Evolutionary conservation across 2,888 invertebrate species (phyloP).

Genomic region (Tetranychus truncatus): DNA sequence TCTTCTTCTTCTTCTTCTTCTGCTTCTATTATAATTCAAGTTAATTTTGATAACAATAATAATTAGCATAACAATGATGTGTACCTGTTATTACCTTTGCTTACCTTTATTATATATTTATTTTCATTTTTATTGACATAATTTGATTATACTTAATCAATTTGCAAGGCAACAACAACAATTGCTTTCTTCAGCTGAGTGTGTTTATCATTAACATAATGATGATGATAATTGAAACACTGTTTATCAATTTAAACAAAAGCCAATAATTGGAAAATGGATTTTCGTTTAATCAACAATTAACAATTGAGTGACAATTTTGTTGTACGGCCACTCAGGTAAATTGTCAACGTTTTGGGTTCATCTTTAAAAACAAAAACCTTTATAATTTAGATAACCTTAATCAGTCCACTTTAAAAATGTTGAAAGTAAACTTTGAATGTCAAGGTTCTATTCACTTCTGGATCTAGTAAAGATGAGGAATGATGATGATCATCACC

Average conservation of each 20-base stretch:
- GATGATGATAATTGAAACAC: not conserved
- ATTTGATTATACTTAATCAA: slow-evolving; percentile 1
- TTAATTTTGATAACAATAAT: not conserved
- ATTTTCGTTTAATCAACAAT: not conserved
- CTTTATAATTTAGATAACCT: not conserved
- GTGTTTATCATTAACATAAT: not conserved
- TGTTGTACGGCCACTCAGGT: not conserved
- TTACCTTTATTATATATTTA: not conserved
- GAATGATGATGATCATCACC: not conserved
- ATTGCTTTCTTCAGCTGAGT: not conserved
- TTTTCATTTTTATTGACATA: not conserved
- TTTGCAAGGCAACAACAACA: no score
- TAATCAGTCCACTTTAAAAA: not conserved
- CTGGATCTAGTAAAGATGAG: not conserved
- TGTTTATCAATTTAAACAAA: no score
- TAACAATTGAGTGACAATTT: not conserved
- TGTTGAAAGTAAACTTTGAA: not conserved
- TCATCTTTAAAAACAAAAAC: no score
- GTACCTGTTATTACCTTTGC: not conserved
- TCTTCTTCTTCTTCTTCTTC: no score
- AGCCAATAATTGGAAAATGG: no score
- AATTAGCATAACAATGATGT: not conserved
- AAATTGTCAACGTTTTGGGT: no score
- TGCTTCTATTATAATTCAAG: no score
- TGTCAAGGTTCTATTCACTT: not conserved